Percentiles rank a stretch among this genome's conserved stretches.
These are phyloP conservation scores for Diabrotica undecimpunctata DNA, from an alignment of 1,140 invertebrate genomes.

Conservation along the genomic window DNA sequence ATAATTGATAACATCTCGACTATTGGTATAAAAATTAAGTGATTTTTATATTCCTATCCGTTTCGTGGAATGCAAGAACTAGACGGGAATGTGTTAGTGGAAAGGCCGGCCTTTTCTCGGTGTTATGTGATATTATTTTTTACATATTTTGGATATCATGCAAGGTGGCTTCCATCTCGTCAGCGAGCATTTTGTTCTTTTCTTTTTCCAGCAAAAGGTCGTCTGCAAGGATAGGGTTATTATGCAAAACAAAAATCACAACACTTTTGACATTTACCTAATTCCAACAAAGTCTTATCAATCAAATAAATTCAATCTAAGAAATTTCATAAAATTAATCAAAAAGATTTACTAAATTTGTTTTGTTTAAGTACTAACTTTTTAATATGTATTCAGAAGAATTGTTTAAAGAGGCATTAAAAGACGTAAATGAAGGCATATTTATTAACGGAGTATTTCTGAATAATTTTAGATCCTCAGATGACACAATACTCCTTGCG, in stretches of 20 bases:
- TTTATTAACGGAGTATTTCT: too few species aligned
- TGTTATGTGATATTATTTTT: slow-evolving; percentile 43
- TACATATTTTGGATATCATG: slow-evolving; percentile 99
- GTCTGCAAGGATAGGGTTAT: slow-evolving; percentile 68
- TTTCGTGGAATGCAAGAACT: slow-evolving; percentile 15
- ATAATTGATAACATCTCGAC: too few species aligned
- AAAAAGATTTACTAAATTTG: too few species aligned
- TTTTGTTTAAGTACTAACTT: too few species aligned
- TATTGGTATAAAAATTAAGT: slow-evolving; percentile 3
- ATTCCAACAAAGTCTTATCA: too few species aligned
- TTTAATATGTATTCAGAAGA: too few species aligned
- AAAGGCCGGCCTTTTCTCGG: slow-evolving; percentile 13
- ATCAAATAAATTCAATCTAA: too few species aligned
- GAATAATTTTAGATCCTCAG: too few species aligned
- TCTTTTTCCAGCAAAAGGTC: slow-evolving; percentile 91
- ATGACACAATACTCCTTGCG: too few species aligned
- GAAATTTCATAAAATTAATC: too few species aligned
- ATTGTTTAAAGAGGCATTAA: too few species aligned
- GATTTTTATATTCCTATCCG: slow-evolving; percentile 4
- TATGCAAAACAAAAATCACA: slow-evolving; percentile 44
- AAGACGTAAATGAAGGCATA: too few species aligned
- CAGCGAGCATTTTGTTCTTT: slow-evolving; percentile 93
- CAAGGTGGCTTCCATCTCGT: slow-evolving; percentile 98
- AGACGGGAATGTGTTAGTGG: slow-evolving; percentile 21
- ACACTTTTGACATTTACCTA: background rate